A percentile compares a stretch with the other conserved stretches of the same genome.
phyloP scores from a whole-genome alignment of 2,113 vertebrate genomes.

The Chionis minor region DNA sequence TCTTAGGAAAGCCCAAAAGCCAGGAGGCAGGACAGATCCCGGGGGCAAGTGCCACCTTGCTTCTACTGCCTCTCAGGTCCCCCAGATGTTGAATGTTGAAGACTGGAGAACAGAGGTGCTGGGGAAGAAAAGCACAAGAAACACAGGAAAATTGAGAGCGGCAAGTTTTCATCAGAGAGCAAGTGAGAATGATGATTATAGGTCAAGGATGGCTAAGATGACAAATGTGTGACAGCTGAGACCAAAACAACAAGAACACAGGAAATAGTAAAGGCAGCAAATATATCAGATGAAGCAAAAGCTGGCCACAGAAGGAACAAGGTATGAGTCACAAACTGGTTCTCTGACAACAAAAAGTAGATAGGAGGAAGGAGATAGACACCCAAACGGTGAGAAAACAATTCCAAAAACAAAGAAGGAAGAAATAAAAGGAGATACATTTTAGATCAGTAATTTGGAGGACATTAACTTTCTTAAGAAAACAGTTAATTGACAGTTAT shows the following conservation, averaged over 20 bases:
- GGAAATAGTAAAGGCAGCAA: conserved; percentile 36
- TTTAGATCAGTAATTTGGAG: background rate
- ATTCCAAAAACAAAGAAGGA: background rate
- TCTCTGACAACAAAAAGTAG: background rate
- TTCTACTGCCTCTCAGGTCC: background rate
- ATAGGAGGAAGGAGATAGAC: background rate
- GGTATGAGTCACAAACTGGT: conserved; percentile 36
- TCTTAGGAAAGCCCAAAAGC: background rate
- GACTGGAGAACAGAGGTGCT: background rate
- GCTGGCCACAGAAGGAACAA: background rate
- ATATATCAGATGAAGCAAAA: conserved; percentile 32
- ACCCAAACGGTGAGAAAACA: background rate
- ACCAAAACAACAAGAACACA: conserved; percentile 31
- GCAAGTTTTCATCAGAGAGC: background rate
- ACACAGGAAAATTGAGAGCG: background rate
- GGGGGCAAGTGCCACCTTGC: background rate
- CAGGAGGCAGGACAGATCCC: background rate
- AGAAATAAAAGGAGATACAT: background rate
- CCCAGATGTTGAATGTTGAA: background rate
- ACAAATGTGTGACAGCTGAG: background rate
- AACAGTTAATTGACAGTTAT: background rate
- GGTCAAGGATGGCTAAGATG: background rate
- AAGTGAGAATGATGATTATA: background rate
- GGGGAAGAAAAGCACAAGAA: background rate
- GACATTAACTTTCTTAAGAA: background rate